Base-by-base conservation (phyloP, 2,797 vertebrate species). In the Onychomys arenicola region DNA sequence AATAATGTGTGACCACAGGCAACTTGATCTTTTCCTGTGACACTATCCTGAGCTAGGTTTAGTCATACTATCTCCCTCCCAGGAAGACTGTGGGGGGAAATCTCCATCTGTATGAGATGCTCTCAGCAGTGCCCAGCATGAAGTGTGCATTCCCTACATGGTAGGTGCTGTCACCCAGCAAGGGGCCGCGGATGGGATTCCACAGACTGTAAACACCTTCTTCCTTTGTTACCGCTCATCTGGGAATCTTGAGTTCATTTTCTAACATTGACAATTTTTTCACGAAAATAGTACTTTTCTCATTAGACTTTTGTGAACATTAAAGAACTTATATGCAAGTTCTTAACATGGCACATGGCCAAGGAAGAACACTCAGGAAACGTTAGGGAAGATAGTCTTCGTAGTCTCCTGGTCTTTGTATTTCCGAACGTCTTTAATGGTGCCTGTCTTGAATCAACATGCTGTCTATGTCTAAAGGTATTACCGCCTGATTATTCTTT, bases 21-120 rank as follows among this genome's bases (percentile, higher is more conserved):
- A 86, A 86, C 82, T 71, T 73, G 21, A 86, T 80, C 32, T 80
- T 93, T 34, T 86, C 61, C 81, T 92, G 67, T 89, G 73, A 32
- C 29, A 40, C 23, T 69, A 14, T 83, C 40, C n/a, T 67, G 61
- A 81, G 29, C 67, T 89, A 67, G 73, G 19, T 71, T 69, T 76
- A n/a, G 57, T 89, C n/a, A 40, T 32, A 12, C n/a, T 34, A 25
- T n/a, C 34, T 23, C 2, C 55, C 19, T 82, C 23, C 46, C 23
- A 82, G 59, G 57, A 80, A 85, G 43, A 21, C 32, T 25, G 49
- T 34, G 37, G 37, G 34, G 34, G 63, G n/a, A 85, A 85, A 0
- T 8, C 14, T 80, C 43, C 65, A 0, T 61, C 5, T 61, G 12
- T 9, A 2, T 57, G 67, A n/a, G 73, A 46, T 65, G 34, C 57